These are phyloP conservation scores for Cataglyphis albicans DNA, from an alignment of 2,888 invertebrate species.

Conservation along the genomic window DNA sequence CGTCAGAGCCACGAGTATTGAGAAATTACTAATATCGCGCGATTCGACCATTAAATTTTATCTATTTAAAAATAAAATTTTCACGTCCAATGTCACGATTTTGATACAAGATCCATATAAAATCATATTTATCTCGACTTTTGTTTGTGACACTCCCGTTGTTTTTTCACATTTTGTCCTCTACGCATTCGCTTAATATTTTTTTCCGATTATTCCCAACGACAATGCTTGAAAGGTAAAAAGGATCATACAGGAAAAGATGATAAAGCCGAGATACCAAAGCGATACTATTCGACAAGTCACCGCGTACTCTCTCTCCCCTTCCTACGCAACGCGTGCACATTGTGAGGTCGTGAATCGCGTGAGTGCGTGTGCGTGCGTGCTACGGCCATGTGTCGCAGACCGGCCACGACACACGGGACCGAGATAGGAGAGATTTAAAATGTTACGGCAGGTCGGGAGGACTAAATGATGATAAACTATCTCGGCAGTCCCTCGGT, in stretches of 20 bases:
- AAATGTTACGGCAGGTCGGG: conserved; percentile 85
- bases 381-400: conserved; percentile 68
- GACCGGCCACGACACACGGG: conserved; percentile 63
- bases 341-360: conserved; percentile 42
- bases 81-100: background rate
- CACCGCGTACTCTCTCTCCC: background rate
- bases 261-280: background rate
- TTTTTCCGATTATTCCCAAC: background rate
- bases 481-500: conserved; percentile 82
- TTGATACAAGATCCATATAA: background rate
- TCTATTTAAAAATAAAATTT: background rate
- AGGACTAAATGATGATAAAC: conserved; percentile 85
- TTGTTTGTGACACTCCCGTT: no score
- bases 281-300: background rate
- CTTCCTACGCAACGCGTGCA: background rate
- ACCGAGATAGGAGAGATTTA: conserved; percentile 84
- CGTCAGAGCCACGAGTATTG: background rate
- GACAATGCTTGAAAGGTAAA: background rate
- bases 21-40: background rate
- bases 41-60: background rate
- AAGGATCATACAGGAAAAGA: background rate
- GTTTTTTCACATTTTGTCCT: background rate
- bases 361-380: conserved; percentile 30
- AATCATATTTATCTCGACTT: background rate
- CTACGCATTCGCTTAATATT: background rate